Conservation (phyloP, 2,888 invertebrate species). For the Yponomeuta malinellus region DNA sequence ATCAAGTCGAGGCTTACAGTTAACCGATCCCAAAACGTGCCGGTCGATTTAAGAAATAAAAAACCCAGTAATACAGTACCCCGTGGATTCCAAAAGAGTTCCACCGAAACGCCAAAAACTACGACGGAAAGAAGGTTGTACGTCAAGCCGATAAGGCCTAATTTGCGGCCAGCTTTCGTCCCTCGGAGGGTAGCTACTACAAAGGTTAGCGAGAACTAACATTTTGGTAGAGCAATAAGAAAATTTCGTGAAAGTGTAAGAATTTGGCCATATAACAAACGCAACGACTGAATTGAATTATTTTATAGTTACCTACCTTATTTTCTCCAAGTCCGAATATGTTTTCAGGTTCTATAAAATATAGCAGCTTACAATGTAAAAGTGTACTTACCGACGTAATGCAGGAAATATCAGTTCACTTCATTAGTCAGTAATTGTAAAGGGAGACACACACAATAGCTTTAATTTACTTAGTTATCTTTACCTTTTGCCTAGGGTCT, state of each 20-base stretch:
- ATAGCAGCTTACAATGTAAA: not conserved
- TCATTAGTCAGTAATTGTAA: constrained; percentile 56
- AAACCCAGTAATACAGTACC: constrained; percentile 32
- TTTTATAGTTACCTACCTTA: not conserved
- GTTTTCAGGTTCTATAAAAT: not conserved
- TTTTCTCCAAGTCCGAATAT: constrained; percentile 1
- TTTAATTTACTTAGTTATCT: constrained; percentile 60
- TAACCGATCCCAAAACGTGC: constrained; percentile 60
- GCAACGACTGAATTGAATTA: not conserved
- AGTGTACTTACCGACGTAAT: not conserved
- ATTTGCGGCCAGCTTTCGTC: constrained; percentile 56
- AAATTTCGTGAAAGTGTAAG: not conserved
- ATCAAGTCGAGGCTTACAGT: constrained; percentile 52
- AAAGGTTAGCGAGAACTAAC: constrained; percentile 27
- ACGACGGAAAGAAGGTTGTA: constrained; percentile 58
- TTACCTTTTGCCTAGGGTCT: constrained; percentile 31
- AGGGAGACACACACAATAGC: constrained; percentile 48
- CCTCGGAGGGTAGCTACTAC: constrained; percentile 51
- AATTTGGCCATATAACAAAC: constrained; percentile 4
- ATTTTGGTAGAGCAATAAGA: not conserved
- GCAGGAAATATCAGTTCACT: constrained; percentile 5
- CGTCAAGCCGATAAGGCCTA: constrained; percentile 57
- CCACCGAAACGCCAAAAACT: constrained; percentile 52
- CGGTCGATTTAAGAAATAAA: constrained; percentile 49
- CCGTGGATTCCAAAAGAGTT: constrained; percentile 32